These are phyloP conservation scores for Drosophila parvula DNA, from an alignment of 1,140 invertebrate species.

Conservation along the genomic window DNA sequence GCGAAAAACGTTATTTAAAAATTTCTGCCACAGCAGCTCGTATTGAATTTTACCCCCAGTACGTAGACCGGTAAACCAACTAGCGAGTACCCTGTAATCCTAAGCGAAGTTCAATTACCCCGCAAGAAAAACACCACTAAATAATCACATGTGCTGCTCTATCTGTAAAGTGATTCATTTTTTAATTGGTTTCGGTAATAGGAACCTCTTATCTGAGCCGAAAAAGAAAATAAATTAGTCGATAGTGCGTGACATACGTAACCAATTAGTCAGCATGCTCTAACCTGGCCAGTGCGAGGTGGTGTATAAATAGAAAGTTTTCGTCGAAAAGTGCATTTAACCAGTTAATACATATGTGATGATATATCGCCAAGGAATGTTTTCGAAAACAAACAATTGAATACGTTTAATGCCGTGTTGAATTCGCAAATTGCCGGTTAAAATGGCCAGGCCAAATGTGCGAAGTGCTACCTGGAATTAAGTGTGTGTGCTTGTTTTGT, in stretches of 20 bases:
- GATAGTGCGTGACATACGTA: constrained; percentile 37
- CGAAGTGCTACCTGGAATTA: constrained; percentile 18
- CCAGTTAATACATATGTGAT: background rate
- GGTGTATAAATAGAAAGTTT: constrained; percentile 43
- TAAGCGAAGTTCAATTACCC: constrained; percentile 10
- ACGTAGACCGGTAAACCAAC: constrained; percentile 26
- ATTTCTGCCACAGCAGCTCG: constrained; percentile 9
- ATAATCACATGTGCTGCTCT: constrained; percentile 1
- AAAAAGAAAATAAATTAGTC: constrained; percentile 4
- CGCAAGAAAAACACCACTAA: background rate
- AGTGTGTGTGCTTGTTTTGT: constrained; percentile 17
- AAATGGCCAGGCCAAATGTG: constrained; percentile 25
- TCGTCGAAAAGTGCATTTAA: constrained; percentile 18
- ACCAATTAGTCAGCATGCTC: constrained; percentile 32
- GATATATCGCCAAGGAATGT: background rate
- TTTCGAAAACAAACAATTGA: constrained; percentile 6
- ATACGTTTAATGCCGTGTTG: background rate
- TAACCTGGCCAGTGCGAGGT: background rate
- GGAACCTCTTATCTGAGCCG: constrained; percentile 8
- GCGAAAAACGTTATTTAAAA: constrained; percentile 1
- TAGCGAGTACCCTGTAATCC: constrained; percentile 7
- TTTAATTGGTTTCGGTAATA: constrained; percentile 11
- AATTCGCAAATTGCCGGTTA: constrained; percentile 28
- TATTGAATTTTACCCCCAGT: constrained; percentile 35
- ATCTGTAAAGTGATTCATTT: constrained; percentile 24